Evolutionary conservation across 2,797 vertebrate genomes (phyloP), one percentile per base, ranked within the genome.

Genomic region (Eleutherodactylus coqui): DNA sequence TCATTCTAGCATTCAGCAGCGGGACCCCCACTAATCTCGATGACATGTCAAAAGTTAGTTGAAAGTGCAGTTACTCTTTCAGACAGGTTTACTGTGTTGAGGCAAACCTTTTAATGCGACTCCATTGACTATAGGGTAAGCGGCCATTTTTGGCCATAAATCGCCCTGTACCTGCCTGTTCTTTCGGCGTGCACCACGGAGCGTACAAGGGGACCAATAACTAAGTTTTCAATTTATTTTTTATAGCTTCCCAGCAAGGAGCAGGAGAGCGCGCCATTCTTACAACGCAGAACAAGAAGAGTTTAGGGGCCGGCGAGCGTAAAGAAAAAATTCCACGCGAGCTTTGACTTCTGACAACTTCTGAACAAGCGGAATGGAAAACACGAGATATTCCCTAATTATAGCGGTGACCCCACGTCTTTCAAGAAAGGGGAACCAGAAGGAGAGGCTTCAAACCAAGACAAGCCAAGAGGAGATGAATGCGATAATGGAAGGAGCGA

Each of bases 401-500:
- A 85, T 43, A 58, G 45, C 17, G 17, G 47, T 47, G 84, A 85
- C 47, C 34, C 69, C 84, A 5, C 21, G 58, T 32, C 60, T 85
- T 53, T 78, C 9, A 77, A 38, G 45, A 55, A 67, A 85, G 41
- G 75, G 76, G 75, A 70, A 77, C 73, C n/a, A 36, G 7, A 55
- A 51, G 27, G 49, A 75, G 29, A 83, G 70, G 34, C 58, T 67
- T 49, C 82, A 62, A 84, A 19, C 67, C 72, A 76, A 76, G 82
- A 45, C 43, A 6, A 76, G 55, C 14, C 27, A 21, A 34, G 58
- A 38, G 73, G 55, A 49, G 53, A 29, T 69, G 60, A 85, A 79
- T 70, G 43, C 75, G n/a, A 70, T 64, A 85, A 85, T 69, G 69
- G 45, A 34, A n/a, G n/a, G n/a, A n/a, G n/a, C n/a, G n/a, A n/a